Evolutionary conservation across 1,140 invertebrate species (phyloP).

Genomic region (Drosophila kanapiae): DNA sequence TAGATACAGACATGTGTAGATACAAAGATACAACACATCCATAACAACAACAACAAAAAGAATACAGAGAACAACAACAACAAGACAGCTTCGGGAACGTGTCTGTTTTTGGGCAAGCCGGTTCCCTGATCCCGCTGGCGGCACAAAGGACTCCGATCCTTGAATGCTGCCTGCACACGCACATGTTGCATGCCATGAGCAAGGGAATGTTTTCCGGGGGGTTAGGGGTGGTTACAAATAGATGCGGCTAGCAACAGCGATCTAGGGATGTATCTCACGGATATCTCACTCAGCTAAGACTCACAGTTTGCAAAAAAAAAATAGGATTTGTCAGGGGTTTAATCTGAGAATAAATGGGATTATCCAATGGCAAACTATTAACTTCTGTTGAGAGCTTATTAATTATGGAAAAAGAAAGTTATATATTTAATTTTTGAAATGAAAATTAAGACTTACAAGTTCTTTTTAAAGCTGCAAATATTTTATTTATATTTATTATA

Average conservation of each 20-base stretch:
- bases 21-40: slow-evolving; percentile 30
- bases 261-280: slow-evolving; percentile 3
- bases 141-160: slow-evolving; percentile 19
- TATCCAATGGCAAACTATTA: not conserved
- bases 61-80: not conserved
- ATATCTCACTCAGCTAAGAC: not conserved
- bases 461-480: not conserved
- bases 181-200: slow-evolving; percentile 4
- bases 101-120: slow-evolving; percentile 8
- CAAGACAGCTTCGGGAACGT: not conserved
- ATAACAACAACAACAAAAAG: slow-evolving; percentile 6
- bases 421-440: not conserved
- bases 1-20: slow-evolving; percentile 47
- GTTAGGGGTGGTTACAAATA: not conserved
- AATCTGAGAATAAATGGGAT: not conserved
- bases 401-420: not conserved
- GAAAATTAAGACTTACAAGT: not conserved
- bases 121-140: slow-evolving; percentile 3
- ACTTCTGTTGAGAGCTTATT: not conserved
- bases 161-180: not conserved
- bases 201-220: not conserved
- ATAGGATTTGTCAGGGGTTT: not conserved
- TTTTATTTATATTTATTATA: not conserved
- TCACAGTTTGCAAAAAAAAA: not conserved
- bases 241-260: slow-evolving; percentile 12